These are phyloP conservation scores for Eupeodes latifasciatus DNA, from an alignment of 2,888 invertebrate species.

Conservation along the genomic window DNA sequence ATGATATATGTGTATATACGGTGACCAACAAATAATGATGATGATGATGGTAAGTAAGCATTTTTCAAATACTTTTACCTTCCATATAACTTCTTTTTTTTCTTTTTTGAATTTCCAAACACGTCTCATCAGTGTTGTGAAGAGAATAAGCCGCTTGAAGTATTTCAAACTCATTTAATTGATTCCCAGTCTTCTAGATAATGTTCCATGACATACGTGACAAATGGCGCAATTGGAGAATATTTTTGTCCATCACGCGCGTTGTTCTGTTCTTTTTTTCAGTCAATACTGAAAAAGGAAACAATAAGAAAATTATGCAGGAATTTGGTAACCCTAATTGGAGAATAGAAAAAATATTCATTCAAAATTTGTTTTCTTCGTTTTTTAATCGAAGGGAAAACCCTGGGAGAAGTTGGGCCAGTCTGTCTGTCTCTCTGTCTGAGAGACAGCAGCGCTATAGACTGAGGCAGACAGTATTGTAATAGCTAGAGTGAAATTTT, in stretches of 20 bases:
- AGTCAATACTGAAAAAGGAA: slow-evolving; percentile 40
- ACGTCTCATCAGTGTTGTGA: slow-evolving; percentile 42
- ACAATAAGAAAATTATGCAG: slow-evolving; percentile 70
- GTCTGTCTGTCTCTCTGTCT: not conserved
- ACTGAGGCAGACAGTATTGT: slow-evolving; percentile 7
- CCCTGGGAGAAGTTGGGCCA: slow-evolving; percentile 25
- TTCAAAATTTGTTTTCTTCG: slow-evolving; percentile 25
- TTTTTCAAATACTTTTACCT: slow-evolving; percentile 44
- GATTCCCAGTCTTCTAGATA: slow-evolving; percentile 69
- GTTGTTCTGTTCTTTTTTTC: slow-evolving; percentile 14
- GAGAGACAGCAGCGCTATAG: not conserved
- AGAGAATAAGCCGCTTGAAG: slow-evolving; percentile 49
- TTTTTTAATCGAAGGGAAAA: slow-evolving; percentile 32
- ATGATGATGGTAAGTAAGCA: slow-evolving; percentile 25
- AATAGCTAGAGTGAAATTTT: slow-evolving; percentile 50
- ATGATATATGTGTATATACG: not conserved
- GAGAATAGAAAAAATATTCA: slow-evolving; percentile 47
- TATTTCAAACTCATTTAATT: slow-evolving; percentile 70
- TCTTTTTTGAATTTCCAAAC: slow-evolving; percentile 58
- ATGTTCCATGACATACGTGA: slow-evolving; percentile 71
- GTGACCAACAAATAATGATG: not conserved
- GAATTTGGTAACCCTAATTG: slow-evolving; percentile 70
- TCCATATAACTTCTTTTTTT: slow-evolving; percentile 25
- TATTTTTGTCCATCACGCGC: slow-evolving; percentile 52
- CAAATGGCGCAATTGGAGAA: slow-evolving; percentile 72